Conservation (phyloP, 2,113 vertebrate species). For the Grantiella picta region DNA sequence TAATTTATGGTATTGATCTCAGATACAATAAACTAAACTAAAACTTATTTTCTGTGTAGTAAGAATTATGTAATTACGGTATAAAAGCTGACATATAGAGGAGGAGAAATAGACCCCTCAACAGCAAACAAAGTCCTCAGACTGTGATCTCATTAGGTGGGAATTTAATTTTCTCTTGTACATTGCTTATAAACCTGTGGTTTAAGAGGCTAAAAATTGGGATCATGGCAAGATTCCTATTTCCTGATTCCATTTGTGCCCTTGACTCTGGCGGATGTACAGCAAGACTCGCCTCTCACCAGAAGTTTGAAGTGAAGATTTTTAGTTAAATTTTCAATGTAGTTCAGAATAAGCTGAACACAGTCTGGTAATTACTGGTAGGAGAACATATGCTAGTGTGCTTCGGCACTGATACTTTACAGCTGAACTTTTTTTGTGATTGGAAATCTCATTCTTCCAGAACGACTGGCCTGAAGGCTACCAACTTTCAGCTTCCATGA, state of each 20-base stretch:
- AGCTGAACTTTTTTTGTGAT: not conserved
- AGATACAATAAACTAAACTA: not conserved
- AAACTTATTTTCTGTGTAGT: not conserved
- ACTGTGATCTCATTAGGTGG: not conserved
- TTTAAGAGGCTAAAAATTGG: not conserved
- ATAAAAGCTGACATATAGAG: not conserved
- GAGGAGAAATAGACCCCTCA: not conserved
- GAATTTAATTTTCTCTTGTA: not conserved
- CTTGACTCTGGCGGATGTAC: not conserved
- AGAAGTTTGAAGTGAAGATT: not conserved
- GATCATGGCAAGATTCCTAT: not conserved
- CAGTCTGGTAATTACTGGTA: accelerated
- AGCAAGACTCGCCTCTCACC: not conserved
- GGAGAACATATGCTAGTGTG: not conserved
- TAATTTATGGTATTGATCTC: not conserved
- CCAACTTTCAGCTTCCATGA: conserved; percentile 79
- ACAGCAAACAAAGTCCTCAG: not conserved
- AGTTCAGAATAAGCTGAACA: not conserved
- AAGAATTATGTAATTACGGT: not conserved
- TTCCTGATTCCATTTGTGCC: not conserved
- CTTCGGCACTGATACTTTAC: not conserved
- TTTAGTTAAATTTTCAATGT: not conserved
- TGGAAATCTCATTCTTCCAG: conserved; percentile 60
- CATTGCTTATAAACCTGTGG: accelerated
- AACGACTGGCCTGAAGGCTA: conserved; percentile 83